Evolutionary conservation across 2,797 vertebrate species (phyloP), one percentile per base, ranked within the genome.

Genomic region (Peromyscus attwateri): DNA sequence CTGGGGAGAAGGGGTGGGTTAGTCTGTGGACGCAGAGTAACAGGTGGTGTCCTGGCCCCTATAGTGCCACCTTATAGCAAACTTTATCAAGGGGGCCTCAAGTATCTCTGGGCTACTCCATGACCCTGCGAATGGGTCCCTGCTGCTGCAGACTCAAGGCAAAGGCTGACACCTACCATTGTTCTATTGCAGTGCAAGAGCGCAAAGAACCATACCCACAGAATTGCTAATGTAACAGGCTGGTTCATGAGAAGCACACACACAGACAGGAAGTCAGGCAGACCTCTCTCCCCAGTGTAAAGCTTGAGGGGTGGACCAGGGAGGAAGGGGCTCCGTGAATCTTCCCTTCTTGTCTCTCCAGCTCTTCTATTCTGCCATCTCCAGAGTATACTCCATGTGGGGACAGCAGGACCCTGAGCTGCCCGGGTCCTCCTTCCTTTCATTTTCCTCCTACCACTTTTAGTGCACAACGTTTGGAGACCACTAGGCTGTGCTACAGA

Each of bases 61-160:
- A 52, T 97, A 99, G 99, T 99, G 96, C 98, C 99, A 95, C 98
- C 98, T 12, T 99, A 98, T 92, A 98, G 99, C 97, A 98, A 89
- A 0, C 0, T 1, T 10, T 40, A 14, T 27, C 98, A 98, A 95
- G 97, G 97, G 0, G 98, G 98, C 21, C 99, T 98, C 93, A 98
- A 97, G 94, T 96, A 97, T 87, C 99, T 68, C 99, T 99, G 97
- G 98, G 99, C 6, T 95, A 99, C 94, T 11, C 98, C 31, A 98
- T 99, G 98, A 98, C 98, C 31, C 99, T 98, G 0, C 96, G 95
- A 99, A 99, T 92, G 97, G 99, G 97, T 99, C 99, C 0, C 98
- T 99, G 97, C 97, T 98, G 97, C 99, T 99, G 98, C 99, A 99
- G 85, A 97, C 98, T 98, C 99, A 97, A 96, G 99, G 99, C 97